These are phyloP conservation scores for Caradrina clavipalpis DNA, from an alignment of 2,888 invertebrate genomes.

Conservation along the genomic window DNA sequence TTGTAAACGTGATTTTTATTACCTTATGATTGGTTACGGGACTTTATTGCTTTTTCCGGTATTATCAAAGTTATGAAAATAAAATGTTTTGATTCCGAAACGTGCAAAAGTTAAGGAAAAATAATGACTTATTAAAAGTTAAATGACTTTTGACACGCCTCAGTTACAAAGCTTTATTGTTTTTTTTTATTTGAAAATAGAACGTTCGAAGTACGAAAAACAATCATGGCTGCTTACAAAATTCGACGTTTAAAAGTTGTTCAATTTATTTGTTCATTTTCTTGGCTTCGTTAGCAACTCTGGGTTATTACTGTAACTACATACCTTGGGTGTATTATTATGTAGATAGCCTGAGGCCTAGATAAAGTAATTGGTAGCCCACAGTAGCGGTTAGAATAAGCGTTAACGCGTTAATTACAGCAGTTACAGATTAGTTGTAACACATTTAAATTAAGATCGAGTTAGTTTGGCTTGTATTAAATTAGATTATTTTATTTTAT, in stretches of 20 bases:
- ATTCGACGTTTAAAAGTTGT: not conserved
- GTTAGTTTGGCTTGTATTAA: not conserved
- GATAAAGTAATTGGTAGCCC: constrained; percentile 19
- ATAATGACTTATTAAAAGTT: not conserved
- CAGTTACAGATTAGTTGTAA: constrained; percentile 22
- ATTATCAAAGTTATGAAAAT: not conserved
- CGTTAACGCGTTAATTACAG: constrained; percentile 31
- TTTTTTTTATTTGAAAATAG: not conserved
- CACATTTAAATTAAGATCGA: not conserved
- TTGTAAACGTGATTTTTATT: constrained; percentile 22
- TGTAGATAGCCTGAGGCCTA: constrained; percentile 13
- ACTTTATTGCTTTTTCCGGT: not conserved
- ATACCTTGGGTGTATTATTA: constrained; percentile 25
- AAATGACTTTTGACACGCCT: not conserved
- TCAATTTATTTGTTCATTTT: constrained; percentile 22
- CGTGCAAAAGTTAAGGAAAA: not conserved
- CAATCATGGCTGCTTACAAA: constrained; percentile 14
- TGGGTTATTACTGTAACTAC: constrained; percentile 14
- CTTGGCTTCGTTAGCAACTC: constrained; percentile 4
- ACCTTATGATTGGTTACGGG: constrained; percentile 8
- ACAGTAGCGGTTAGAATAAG: constrained; percentile 20
- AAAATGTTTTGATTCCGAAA: not conserved
- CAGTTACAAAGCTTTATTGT: not conserved
- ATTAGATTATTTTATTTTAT: not conserved
- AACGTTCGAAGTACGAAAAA: not conserved